These are phyloP conservation scores for Zaprionus ghesquierei DNA, from an alignment of 1,140 invertebrate species.

Conservation along the genomic window DNA sequence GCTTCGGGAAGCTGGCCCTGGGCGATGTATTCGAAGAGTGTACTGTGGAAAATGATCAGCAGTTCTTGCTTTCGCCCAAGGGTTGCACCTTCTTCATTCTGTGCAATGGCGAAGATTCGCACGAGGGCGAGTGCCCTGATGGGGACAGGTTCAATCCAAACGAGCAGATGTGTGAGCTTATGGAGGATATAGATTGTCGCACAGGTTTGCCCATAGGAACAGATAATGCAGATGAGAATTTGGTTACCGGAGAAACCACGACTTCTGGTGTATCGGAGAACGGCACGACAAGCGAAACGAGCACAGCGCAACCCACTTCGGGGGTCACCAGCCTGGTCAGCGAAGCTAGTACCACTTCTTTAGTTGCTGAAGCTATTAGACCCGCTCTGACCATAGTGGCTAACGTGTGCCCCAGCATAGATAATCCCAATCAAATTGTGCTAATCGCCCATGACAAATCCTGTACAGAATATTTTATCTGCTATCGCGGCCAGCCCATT, in stretches of 20 bases:
- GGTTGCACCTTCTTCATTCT: conserved; percentile 66
- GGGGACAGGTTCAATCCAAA: conserved; percentile 58
- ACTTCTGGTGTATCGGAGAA: background rate
- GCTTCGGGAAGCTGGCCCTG: background rate
- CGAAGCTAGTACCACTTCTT: background rate
- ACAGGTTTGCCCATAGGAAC: conserved; percentile 29
- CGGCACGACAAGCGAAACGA: background rate
- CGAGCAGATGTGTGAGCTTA: conserved; percentile 64
- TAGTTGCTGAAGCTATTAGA: background rate
- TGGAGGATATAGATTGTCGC: conserved; percentile 62
- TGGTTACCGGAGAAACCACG: background rate
- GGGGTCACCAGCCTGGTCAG: background rate
- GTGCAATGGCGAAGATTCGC: conserved; percentile 68
- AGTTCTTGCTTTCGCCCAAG: conserved; percentile 51
- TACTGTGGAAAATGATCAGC: conserved; percentile 14
- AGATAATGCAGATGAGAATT: background rate
- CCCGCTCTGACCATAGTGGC: conserved; percentile 32
- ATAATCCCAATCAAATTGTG: conserved; percentile 54
- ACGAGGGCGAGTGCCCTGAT: conserved; percentile 67
- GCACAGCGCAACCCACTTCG: background rate
- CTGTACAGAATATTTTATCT: conserved; percentile 73
- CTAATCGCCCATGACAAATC: conserved; percentile 62
- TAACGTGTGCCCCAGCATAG: conserved; percentile 50
- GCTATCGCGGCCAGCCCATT: conserved; percentile 61
- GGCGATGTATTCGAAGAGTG: conserved; percentile 63